phyloP scores from a whole-genome alignment of 1,140 invertebrate genomes.

The Scylla paramamosain region DNA sequence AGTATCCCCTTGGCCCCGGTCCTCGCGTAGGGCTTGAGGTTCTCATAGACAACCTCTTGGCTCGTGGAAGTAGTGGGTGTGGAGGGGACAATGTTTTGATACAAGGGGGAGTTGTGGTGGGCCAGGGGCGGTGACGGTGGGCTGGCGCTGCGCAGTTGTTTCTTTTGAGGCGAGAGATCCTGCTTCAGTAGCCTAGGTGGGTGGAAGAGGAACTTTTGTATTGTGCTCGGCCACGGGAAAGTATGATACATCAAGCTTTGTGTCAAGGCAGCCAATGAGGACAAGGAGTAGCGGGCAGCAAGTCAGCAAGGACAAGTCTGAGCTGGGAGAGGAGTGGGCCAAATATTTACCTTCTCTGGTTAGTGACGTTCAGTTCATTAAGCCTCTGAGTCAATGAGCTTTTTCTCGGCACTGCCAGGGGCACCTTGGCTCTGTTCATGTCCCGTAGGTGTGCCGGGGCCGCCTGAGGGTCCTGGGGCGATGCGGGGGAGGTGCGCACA shows the following conservation, averaged over 20 bases:
- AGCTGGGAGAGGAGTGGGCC: constrained; percentile 16
- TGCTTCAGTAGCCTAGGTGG: constrained; percentile 73
- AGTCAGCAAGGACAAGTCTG: constrained; percentile 8
- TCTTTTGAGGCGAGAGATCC: constrained; percentile 41
- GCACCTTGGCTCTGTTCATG: constrained; percentile 31
- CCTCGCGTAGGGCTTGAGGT: constrained; percentile 29
- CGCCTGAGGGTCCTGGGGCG: constrained; percentile 53
- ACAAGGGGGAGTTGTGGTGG: background rate
- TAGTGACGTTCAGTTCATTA: constrained; percentile 67
- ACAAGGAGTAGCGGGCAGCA: background rate
- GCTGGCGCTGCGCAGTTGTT: constrained; percentile 62
- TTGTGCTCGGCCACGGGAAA: constrained; percentile 57
- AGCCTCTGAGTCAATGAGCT: constrained; percentile 61
- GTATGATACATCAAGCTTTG: constrained; percentile 68
- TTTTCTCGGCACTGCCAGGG: constrained; percentile 63
- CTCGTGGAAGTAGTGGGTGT: constrained; percentile 17
- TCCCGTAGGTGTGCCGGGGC: background rate
- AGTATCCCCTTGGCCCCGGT: background rate
- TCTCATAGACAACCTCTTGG: constrained; percentile 66
- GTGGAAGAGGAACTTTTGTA: constrained; percentile 65
- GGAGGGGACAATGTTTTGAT: constrained; percentile 41
- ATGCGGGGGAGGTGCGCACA: constrained; percentile 66
- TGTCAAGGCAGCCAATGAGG: constrained; percentile 27
- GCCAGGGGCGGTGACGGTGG: constrained; percentile 30
- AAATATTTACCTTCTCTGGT: constrained; percentile 74